Base-by-base conservation (phyloP, 2,113 vertebrate genomes). In the Heptranchias perlo region DNA sequence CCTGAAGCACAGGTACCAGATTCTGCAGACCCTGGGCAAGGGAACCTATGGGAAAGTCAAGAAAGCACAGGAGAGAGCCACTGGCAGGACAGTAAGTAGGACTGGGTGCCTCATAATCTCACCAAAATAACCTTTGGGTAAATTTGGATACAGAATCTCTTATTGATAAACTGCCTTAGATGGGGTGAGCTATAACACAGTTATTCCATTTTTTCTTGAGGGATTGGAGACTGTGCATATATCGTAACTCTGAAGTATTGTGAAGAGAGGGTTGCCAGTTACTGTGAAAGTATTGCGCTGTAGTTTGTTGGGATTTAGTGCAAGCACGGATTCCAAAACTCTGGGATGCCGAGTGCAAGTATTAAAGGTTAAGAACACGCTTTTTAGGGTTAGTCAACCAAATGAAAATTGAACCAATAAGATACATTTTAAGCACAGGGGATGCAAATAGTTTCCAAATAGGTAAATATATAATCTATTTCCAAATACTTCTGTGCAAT, bases 1-100 rank as follows among this genome's bases (percentile, higher is more conserved):
- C 96, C 96, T 98, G 58, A 98, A 97, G 44, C 98, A 98, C 97
- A 97, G 98, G 52, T 98, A 98, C 49, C 97, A 98, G 96, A 97
- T 98, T 96, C 97, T 98, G 97, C 98, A 98, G 97, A 98, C 98
- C 7, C 96, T 98, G 87, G 98, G 98, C 18, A 98, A 96, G 96
- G 98, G 98, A 69, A 97, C 98, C 0, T 98, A 98, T 78, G 98
- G 98, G 0, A 98, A 98, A 96, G 98, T 98, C 96, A 98, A 98
- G 97, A 98, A 96, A 96, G 98, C 97, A 13, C 96, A 97, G 49
- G 98, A 98, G 96, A 98, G 97, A 96, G 84, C 96, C 0, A 98
- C 96, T 58, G 97, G 97, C 61, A 97, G 96, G 96, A 98, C 97
- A 95, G 98, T 98, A 96, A 98, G 98, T 96, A 49, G 58, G 39